Evolutionary conservation across 2,888 invertebrate genomes (phyloP).

Genomic region (Nemurella pictetii): DNA sequence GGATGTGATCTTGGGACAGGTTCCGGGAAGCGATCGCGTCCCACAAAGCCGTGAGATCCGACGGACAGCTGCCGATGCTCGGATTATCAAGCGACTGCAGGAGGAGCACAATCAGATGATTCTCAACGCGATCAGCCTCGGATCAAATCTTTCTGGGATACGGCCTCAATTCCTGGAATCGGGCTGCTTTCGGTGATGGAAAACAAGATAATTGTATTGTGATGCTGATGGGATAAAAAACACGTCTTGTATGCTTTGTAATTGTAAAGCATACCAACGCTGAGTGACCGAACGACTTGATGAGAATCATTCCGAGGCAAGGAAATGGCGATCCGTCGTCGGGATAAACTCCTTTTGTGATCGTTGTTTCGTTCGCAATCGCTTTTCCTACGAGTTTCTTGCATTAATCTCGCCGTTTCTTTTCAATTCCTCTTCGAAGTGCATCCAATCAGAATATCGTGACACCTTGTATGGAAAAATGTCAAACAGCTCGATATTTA

Average conservation of each 20-base stretch:
- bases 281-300: too few relatives aligned
- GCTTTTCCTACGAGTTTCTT: background rate
- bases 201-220: background rate
- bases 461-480: background rate
- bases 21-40: background rate
- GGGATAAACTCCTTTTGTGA: background rate
- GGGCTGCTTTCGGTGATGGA: background rate
- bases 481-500: background rate
- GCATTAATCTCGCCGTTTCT: background rate
- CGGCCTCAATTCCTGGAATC: background rate
- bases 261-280: too few relatives aligned
- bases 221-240: too few relatives aligned
- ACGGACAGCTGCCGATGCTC: background rate
- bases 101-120: too few relatives aligned
- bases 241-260: too few relatives aligned
- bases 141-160: too few relatives aligned
- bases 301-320: too few relatives aligned
- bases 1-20: background rate
- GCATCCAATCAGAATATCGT: background rate
- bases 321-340: too few relatives aligned
- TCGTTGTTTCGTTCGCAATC: background rate
- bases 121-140: too few relatives aligned
- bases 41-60: background rate
- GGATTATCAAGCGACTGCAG: too few relatives aligned
- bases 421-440: background rate